Percentiles rank a stretch among this genome's conserved stretches.
Evolutionary conservation across 1,140 invertebrate species (phyloP).

Genomic region (Trichoplusia ni): DNA sequence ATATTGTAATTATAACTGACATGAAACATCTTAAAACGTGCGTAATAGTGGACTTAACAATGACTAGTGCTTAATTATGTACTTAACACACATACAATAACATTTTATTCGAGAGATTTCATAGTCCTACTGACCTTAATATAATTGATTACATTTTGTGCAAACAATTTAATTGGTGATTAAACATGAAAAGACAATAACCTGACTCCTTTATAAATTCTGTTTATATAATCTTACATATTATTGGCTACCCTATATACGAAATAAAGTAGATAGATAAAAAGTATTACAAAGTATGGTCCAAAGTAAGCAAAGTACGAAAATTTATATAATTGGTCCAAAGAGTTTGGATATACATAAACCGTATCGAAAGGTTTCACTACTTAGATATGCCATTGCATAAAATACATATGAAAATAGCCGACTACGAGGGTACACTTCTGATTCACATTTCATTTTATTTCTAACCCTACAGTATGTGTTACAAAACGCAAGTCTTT

Average conservation of each 20-base stretch:
- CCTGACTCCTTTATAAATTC: no score
- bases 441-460: neutral
- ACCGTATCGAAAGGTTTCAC: slow-evolving; percentile 11
- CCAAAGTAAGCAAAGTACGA: slow-evolving; percentile 9
- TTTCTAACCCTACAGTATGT: no score
- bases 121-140: neutral
- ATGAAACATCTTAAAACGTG: neutral
- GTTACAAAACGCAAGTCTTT: no score
- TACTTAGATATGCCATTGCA: slow-evolving; percentile 18
- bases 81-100: neutral
- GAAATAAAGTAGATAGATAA: neutral
- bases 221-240: no score
- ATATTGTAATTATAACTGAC: slow-evolving; percentile 15
- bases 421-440: neutral
- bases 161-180: neutral
- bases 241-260: no score
- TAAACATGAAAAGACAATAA: neutral
- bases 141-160: neutral
- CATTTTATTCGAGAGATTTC: slow-evolving; percentile 10
- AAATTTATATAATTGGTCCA: slow-evolving; percentile 17
- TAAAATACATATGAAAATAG: slow-evolving; percentile 18
- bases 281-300: slow-evolving; percentile 1
- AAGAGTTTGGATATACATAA: slow-evolving; percentile 9
- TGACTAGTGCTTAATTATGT: slow-evolving; percentile 28
- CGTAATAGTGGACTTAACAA: slow-evolving; percentile 8